Evolutionary conservation across 92 coral and sea anemone genomes (phyloP), one percentile per base, ranked within the genome.

Genomic region (Siderastrea radians): DNA sequence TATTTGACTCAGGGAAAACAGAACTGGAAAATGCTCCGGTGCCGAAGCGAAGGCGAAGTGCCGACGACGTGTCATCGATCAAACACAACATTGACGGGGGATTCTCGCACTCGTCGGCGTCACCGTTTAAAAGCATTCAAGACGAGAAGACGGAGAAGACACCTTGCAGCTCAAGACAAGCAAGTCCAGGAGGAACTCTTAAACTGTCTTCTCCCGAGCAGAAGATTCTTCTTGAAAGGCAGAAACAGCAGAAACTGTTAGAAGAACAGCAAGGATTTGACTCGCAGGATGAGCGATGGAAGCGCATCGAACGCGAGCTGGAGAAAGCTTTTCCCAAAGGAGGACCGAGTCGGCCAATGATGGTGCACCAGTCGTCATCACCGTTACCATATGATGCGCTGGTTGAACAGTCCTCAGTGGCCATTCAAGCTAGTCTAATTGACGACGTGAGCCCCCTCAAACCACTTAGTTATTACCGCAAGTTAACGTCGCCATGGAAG

Each of bases 391-490:
- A 67, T 26, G 90, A 94, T 54, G 78, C 74, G 11, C 65, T 93
- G 16, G 84, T 81, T 7, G 95, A 90, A 62, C 94, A 93, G 66
- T 91, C 98, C 16, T 95, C 98, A 6, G 90, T 95, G 44, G 98
- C 95, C 64, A 95, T 95, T 59, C 98, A 95, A 63, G 98, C 96
- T 7, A 95, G 91, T 86, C 92, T 93, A 13, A 95, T 95, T 48
- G 95, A 94, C 66, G 96, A 94, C 77, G 86, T 95, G 26, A 95
- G 98, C 84, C 96, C 98, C 16, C 92, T 95, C 2, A 95, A 95
- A 68, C 98, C 98, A 13, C 88, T 89, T 3, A 93, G 96, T 78
- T 89, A 91, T 50, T 84, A 74, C 86, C 90, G 90, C 17, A 91
- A 93, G 74, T 59, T 75, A 16, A 17, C 84, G 74, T 80, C 90